A percentile compares a stretch with the other conserved stretches of the same genome.
phyloP scores from a whole-genome alignment of 2,113 vertebrate species.

The Sceloporus tristichus region DNA sequence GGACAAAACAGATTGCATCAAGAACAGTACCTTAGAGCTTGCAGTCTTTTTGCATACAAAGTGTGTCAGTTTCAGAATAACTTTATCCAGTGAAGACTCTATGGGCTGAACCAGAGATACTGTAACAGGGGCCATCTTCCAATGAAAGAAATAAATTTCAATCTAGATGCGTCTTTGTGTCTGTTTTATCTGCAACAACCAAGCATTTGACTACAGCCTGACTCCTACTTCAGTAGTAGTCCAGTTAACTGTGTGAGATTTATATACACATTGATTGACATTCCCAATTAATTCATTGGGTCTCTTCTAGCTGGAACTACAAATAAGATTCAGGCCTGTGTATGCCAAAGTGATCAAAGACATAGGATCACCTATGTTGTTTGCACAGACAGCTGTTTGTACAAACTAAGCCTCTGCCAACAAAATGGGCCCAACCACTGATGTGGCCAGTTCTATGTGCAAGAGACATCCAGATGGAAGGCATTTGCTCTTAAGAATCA shows the following conservation, averaged over 20 bases:
- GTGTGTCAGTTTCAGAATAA: constrained; percentile 4
- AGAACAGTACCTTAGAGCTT: not conserved
- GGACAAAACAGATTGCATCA: not conserved
- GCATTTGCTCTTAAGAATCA: constrained; percentile 33
- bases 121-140: too few species aligned
- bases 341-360: not conserved
- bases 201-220: too few species aligned
- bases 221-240: too few species aligned
- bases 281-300: too few species aligned
- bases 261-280: too few species aligned
- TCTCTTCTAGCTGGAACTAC: not conserved
- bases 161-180: not conserved
- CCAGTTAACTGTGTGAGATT: too few species aligned
- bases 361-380: not conserved
- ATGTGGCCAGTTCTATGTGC: not conserved
- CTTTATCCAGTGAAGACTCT: not conserved
- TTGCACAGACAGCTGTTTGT: not conserved
- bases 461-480: constrained; percentile 33
- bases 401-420: not conserved
- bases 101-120: not conserved
- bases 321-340: constrained; percentile 14
- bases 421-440: constrained; percentile 1
- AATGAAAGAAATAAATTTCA: not conserved
- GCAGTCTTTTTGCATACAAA: not conserved
- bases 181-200: not conserved